phyloP scores from a whole-genome alignment of 1,140 invertebrate genomes.

The Leptinotarsa defecta region DNA sequence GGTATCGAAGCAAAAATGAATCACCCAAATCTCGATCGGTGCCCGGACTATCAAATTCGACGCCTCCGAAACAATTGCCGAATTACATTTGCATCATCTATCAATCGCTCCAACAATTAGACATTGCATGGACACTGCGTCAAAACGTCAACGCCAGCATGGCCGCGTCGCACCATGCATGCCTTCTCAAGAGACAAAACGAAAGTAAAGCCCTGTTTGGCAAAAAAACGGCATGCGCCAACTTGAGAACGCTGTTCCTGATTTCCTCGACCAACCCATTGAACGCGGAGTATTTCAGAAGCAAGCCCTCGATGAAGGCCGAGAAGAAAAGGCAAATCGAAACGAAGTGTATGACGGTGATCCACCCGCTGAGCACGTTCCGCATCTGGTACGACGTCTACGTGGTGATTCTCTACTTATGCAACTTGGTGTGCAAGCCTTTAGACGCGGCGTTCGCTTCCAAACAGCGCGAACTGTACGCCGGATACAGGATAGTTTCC shows the following conservation, averaged over 20 bases:
- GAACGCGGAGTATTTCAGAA: slow-evolving; percentile 33
- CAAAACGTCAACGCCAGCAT: too few relatives aligned
- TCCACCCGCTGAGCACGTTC: slow-evolving; percentile 42
- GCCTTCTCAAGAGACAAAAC: too few relatives aligned
- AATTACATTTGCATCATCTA: too few relatives aligned
- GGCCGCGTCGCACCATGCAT: too few relatives aligned
- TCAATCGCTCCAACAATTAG: too few relatives aligned
- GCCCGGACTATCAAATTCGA: too few relatives aligned
- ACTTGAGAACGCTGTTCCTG: not conserved
- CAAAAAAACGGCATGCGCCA: not conserved
- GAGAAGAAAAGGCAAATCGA: slow-evolving; percentile 47
- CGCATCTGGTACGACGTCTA: slow-evolving; percentile 22
- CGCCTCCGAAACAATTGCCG: too few relatives aligned
- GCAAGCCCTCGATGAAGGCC: slow-evolving; percentile 37
- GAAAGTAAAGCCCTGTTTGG: not conserved
- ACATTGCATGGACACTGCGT: too few relatives aligned
- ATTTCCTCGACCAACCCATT: not conserved
- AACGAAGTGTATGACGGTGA: slow-evolving; percentile 22
- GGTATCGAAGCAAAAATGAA: too few relatives aligned
- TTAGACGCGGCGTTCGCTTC: not conserved
- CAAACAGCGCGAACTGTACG: not conserved
- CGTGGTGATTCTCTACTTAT: not conserved
- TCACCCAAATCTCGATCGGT: too few relatives aligned
- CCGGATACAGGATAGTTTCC: not conserved
- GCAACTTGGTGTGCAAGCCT: not conserved